Conservation (phyloP, 2,797 vertebrate species). For the Acrossocheilus fasciatus region DNA sequence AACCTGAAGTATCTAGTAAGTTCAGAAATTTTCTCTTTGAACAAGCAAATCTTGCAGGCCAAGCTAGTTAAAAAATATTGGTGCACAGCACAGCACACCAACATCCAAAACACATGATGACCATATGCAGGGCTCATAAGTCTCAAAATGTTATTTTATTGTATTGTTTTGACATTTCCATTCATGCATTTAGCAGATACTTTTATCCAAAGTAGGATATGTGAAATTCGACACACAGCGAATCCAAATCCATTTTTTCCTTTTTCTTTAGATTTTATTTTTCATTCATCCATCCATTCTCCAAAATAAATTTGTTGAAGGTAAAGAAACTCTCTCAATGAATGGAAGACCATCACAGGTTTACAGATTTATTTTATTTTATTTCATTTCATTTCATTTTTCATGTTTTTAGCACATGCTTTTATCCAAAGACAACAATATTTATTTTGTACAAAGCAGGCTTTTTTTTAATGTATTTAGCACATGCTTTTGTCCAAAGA, state of each 20-base stretch:
- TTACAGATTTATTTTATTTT: too few species aligned
- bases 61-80: neutral
- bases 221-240: neutral
- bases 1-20: neutral
- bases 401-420: neutral
- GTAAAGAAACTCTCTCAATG: too few species aligned
- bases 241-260: neutral
- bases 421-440: neutral
- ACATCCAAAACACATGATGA: too few species aligned
- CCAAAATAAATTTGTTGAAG: too few species aligned
- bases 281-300: too few species aligned
- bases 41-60: neutral
- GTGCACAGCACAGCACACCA: neutral
- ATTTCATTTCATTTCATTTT: too few species aligned
- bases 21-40: neutral
- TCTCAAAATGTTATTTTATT: neutral
- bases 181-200: neutral
- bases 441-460: neutral
- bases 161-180: neutral
- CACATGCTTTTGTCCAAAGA: neutral
- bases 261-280: neutral
- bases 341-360: too few species aligned
- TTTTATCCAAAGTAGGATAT: neutral
- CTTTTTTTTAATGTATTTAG: neutral
- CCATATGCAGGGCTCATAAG: neutral